Evolutionary conservation across 1,140 invertebrate species (phyloP).

Genomic region (Metaphire vulgaris): DNA sequence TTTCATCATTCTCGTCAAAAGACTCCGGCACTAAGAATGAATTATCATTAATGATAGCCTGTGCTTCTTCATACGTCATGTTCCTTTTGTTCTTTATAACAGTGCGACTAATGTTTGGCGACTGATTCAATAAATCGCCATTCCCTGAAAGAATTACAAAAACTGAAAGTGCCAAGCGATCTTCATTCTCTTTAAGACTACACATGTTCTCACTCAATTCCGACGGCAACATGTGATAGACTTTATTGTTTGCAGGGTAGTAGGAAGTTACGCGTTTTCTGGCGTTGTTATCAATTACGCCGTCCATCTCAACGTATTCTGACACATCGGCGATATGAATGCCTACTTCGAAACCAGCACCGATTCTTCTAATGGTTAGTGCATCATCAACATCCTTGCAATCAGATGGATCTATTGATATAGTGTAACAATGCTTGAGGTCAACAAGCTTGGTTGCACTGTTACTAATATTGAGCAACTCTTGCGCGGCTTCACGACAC

Average conservation of each 20-base stretch:
- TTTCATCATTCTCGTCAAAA: not conserved
- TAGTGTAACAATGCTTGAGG: constrained; percentile 64
- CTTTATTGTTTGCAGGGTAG: constrained; percentile 34
- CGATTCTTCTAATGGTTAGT: constrained; percentile 60
- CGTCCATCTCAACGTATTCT: constrained; percentile 39
- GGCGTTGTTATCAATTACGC: constrained; percentile 42
- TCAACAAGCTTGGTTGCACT: not conserved
- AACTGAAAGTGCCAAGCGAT: constrained; percentile 43
- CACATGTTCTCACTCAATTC: constrained; percentile 49
- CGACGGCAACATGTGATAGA: constrained; percentile 49
- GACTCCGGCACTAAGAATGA: not conserved
- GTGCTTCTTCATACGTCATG: constrained; percentile 18
- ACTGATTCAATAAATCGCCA: constrained; percentile 8
- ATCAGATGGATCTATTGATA: constrained; percentile 90
- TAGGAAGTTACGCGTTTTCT: constrained; percentile 37
- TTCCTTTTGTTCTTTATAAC: constrained; percentile 13
- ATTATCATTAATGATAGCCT: not conserved
- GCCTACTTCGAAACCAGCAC: constrained; percentile 39
- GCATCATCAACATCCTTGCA: constrained; percentile 98
- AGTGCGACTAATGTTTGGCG: constrained; percentile 17
- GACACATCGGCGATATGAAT: constrained; percentile 49
- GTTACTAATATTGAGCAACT: not conserved
- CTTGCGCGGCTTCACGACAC: not conserved
- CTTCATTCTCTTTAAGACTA: constrained; percentile 45
- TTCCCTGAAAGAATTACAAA: constrained; percentile 25